Evolutionary conservation across 2,113 vertebrate species (phyloP), one percentile per base, ranked within the genome.

Genomic region (Neogobius melanostomus): DNA sequence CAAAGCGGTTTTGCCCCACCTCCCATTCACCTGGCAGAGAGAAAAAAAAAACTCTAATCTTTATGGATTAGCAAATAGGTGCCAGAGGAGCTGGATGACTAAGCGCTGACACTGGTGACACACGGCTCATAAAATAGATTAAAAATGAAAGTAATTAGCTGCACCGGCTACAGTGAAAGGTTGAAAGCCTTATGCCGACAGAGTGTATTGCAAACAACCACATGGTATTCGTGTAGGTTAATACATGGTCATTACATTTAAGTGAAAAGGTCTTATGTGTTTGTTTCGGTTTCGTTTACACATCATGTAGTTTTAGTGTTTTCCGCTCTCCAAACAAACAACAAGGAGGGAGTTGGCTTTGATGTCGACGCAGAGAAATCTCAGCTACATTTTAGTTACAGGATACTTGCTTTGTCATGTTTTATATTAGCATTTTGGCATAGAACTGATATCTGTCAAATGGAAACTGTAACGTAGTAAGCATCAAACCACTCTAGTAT

Each of bases 41-140:
- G 66, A 65, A 72, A 77, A 80, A 79, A 21, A 59, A 59, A 11
- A 66, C 76, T 46, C n/a, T 81, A 79, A 81, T 81, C 80, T 87
- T 82, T 82, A 76, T 69, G 73, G 82, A 83, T 80, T 80, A 80
- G 74, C 75, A 64, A 48, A 48, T 71, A 54, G 51, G 69, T 42
- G 70, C 70, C 57, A 71, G 56, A 47, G n/a, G 56, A 75, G 60
- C 48, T 61, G 15, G 52, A 80, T 74, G 54, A 71, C 48, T 50
- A 51, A 53, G 50, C 12, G 45, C 6, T 65, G 68, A 74, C 53
- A 65, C 62, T 9, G 57, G 46, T 45, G 54, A 64, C 53, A 77
- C 53, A 71, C 7, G 44, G 21, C 11, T 71, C 57, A 72, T 76
- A 72, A 85, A 84, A 74, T 46, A 65, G 68, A 86, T 83, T 51